These are phyloP conservation scores for Tylochromis polylepis DNA, from an alignment of 2,113 vertebrate species.

Conservation along the genomic window DNA sequence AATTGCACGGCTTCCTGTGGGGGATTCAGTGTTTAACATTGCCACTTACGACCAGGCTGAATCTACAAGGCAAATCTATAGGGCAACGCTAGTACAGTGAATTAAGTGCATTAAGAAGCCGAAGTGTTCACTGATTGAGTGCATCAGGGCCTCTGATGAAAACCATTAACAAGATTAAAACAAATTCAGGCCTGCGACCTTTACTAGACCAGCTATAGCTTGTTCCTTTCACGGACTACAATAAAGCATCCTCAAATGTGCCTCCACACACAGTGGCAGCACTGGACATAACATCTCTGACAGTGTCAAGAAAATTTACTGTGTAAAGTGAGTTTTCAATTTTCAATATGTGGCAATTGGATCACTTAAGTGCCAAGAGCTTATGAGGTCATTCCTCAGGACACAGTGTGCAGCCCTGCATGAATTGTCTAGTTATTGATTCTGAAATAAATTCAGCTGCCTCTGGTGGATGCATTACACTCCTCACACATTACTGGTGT, in stretches of 20 bases:
- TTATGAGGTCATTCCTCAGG: constrained; percentile 60
- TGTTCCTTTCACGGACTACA: constrained; percentile 15
- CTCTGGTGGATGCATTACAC: constrained; percentile 49
- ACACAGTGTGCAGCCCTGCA: constrained; percentile 40
- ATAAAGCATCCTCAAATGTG: constrained; percentile 42
- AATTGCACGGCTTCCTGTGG: constrained; percentile 56
- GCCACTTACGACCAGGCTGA: neutral
- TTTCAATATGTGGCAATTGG: constrained; percentile 58
- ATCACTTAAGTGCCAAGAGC: constrained; percentile 47
- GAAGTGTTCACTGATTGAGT: constrained; percentile 50
- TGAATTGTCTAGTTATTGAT: constrained; percentile 61
- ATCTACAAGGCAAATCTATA: neutral
- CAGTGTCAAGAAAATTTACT: constrained; percentile 42
- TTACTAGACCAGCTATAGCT: constrained; percentile 31
- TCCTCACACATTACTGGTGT: constrained; percentile 40
- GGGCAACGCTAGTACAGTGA: constrained; percentile 24
- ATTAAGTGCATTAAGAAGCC: constrained; percentile 49
- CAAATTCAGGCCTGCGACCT: constrained; percentile 58
- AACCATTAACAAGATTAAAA: constrained; percentile 70
- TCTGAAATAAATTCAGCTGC: constrained; percentile 56
- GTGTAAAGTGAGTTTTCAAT: constrained; percentile 61
- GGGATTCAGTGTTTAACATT: constrained; percentile 33
- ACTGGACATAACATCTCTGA: constrained; percentile 20
- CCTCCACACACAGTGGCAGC: constrained; percentile 10
- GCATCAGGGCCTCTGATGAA: constrained; percentile 60